phyloP scores from a whole-genome alignment of 2,888 invertebrate genomes.

The Eledone cirrhosa region DNA sequence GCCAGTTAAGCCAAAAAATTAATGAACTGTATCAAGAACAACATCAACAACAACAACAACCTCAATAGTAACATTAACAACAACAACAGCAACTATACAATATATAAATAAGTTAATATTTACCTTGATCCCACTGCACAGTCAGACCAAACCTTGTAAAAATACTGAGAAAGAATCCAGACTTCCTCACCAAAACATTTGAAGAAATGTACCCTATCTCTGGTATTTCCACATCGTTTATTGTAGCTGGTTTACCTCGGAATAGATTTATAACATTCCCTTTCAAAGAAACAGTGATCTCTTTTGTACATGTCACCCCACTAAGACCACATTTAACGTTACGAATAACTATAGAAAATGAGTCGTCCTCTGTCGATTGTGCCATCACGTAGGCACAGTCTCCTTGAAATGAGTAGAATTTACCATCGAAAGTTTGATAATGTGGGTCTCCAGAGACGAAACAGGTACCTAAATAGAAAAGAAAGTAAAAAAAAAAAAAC shows the following conservation, averaged over 20 bases:
- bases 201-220: conserved; percentile 27
- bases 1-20: no score
- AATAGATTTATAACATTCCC: not conserved
- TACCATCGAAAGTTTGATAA: conserved; percentile 31
- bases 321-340: conserved; percentile 85
- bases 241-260: not conserved
- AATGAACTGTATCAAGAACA: no score
- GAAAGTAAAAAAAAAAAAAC: not conserved
- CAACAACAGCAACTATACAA: no score
- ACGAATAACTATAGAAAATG: conserved; percentile 73
- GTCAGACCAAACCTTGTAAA: conserved; percentile 78
- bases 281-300: conserved; percentile 31
- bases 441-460: conserved; percentile 32
- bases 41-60: no score
- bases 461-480: conserved; percentile 25
- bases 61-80: no score
- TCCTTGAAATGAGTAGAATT: conserved; percentile 31
- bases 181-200: conserved; percentile 60
- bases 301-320: conserved; percentile 84
- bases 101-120: not conserved
- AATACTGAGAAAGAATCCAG: conserved; percentile 81
- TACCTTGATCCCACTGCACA: conserved; percentile 84
- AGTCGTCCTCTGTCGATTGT: not conserved
- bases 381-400: conserved; percentile 28
- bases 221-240: conserved; percentile 7